Conservation (phyloP, 2,888 invertebrate genomes). For the Leptarthrus brevirostris region DNA sequence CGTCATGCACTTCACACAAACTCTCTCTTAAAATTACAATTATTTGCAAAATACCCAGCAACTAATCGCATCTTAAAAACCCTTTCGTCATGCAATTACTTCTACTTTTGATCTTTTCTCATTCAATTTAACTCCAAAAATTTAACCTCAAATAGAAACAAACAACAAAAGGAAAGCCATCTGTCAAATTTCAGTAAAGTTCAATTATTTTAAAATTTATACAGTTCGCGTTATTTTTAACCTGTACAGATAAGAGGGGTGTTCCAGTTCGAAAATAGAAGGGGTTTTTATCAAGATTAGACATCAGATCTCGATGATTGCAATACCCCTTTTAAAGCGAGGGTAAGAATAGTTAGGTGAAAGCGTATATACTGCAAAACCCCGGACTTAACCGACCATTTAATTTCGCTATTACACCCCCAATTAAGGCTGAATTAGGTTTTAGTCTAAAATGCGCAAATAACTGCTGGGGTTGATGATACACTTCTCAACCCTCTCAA, state of each 20-base stretch:
- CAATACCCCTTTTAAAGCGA: constrained; percentile 12
- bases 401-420: constrained; percentile 65
- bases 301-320: background rate
- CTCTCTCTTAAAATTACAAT: too few species aligned
- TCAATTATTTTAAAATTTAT: constrained; percentile 52
- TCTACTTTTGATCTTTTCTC: background rate
- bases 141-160: constrained; percentile 9
- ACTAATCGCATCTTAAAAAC: too few species aligned
- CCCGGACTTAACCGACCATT: constrained; percentile 61
- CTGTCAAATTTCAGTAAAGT: constrained; percentile 31
- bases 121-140: background rate
- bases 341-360: constrained; percentile 58
- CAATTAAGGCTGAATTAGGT: constrained; percentile 63
- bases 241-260: too few species aligned
- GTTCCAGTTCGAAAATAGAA: background rate
- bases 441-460: constrained; percentile 34
- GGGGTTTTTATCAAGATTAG: background rate
- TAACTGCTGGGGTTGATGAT: constrained; percentile 47
- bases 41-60: too few species aligned
- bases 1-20: too few species aligned
- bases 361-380: constrained; percentile 58
- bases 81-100: background rate
- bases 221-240: too few species aligned
- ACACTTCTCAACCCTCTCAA: constrained; percentile 43
- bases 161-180: constrained; percentile 17